A percentile compares a stretch with the other conserved stretches of the same genome.
phyloP scores from a whole-genome alignment of 1,140 invertebrate genomes.

The Protaetia brevitarsis region DNA sequence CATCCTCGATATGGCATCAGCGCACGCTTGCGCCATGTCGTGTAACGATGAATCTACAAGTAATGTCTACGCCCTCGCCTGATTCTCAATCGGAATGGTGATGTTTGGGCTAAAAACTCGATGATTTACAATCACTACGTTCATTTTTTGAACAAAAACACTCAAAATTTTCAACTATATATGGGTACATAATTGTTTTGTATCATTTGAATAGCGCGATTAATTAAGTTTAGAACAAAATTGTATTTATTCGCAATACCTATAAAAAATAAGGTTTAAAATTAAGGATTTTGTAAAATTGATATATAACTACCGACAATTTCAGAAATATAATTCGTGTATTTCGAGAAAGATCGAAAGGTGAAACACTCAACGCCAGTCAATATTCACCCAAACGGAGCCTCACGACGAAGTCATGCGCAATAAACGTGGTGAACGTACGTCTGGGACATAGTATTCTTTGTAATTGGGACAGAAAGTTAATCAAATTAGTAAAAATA shows the following conservation, averaged over 20 bases:
- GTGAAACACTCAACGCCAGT: background rate
- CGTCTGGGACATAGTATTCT: background rate
- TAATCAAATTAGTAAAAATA: background rate
- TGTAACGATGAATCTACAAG: background rate
- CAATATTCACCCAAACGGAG: conserved; percentile 2
- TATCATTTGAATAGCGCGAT: background rate
- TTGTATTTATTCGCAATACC: no score
- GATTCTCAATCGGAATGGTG: background rate
- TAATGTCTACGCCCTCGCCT: background rate
- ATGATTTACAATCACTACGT: background rate
- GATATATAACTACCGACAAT: no score
- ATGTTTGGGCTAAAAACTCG: background rate
- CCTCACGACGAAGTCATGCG: background rate
- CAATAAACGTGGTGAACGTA: background rate
- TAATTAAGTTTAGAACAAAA: no score
- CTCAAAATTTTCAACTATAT: background rate
- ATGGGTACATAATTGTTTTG: no score
- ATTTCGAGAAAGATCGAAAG: background rate
- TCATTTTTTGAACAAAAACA: background rate
- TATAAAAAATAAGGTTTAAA: no score
- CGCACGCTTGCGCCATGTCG: conserved; percentile 1
- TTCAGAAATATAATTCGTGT: no score
- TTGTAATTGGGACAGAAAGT: background rate
- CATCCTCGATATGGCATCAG: background rate
- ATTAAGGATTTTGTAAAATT: no score